Conservation (phyloP, 2,113 vertebrate species). For the Phodopus roborovskii region DNA sequence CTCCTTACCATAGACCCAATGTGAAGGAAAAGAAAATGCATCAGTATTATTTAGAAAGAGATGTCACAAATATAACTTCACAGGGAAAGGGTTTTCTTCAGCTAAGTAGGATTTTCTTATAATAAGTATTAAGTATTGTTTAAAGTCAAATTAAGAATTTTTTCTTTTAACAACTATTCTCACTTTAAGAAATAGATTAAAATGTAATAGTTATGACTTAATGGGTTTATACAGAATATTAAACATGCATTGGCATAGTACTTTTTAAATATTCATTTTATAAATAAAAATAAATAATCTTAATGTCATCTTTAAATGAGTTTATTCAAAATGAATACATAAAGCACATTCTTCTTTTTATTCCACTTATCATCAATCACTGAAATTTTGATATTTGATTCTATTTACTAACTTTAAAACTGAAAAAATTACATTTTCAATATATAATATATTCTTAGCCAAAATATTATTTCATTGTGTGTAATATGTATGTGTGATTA, state of each 20-base stretch:
- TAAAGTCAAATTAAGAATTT: not conserved
- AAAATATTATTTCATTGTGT: conserved; percentile 30
- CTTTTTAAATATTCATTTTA: conserved; percentile 40
- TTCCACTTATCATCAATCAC: not conserved
- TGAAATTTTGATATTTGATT: not conserved
- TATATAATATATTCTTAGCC: not conserved
- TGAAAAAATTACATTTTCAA: conserved; percentile 35
- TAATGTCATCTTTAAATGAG: conserved; percentile 20
- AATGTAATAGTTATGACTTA: conserved; percentile 42
- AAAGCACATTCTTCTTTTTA: not conserved
- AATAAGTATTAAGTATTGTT: conserved; percentile 15
- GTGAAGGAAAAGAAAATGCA: conserved; percentile 19
- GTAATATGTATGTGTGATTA: not conserved
- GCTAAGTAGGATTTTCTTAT: not conserved
- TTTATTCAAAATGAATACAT: conserved; percentile 41
- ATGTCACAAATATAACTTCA: conserved; percentile 51
- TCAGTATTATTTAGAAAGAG: conserved; percentile 46
- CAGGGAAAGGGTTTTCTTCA: conserved; percentile 42
- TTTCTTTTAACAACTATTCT: conserved; percentile 47
- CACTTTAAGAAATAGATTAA: conserved; percentile 52
- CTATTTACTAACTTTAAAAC: conserved; percentile 53
- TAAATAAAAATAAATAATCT: conserved; percentile 45
- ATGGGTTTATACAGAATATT: conserved; percentile 58
- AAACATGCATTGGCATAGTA: conserved; percentile 27
- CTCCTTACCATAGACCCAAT: conserved; percentile 14